Base-by-base conservation (phyloP, 2,797 vertebrate genomes). In the Centroberyx gerrardi region DNA sequence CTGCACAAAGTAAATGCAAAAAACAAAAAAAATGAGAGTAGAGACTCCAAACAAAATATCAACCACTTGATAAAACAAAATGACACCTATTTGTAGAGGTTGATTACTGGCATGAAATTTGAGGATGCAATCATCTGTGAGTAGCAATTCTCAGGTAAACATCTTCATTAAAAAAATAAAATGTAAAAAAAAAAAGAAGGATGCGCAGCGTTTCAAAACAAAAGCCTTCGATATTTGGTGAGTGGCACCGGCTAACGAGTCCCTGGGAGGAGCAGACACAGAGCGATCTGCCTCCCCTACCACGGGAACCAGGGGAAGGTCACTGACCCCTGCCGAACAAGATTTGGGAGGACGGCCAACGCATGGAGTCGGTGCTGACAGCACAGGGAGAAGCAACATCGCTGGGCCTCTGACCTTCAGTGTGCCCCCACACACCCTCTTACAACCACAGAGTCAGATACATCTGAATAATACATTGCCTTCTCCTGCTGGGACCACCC, bases 401-500 rank as follows among this genome's bases (percentile, higher is more conserved):
- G 68, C 78, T 58, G 66, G 81, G 75, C 84, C 83, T 88, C 87
- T 91, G 92, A 94, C 93, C 93, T 94, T 92, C 86, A 88, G 68
- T 62, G 77, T 48, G 68, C 82, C 81, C 83, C 68, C 67, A 61
- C 67, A 61, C 64, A 54, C 85, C 62, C 44, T 85, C 87, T 84
- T 88, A 91, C 86, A 91, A 83, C 78, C 80, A 62, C 68, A 85
- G 82, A 79, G 81, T 83, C 77, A 76, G 77, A 81, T 59, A 29
- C 75, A 83, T 91, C 85, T 94, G 90, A 94, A 95, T 95, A 94
- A 93, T 91, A 91, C 90, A 93, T 94, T 56, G 58, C 59, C 71
- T 46, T 79, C 66, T 83, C 82, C 88, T 84, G 72, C 88, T 87
- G 85, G 78, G 89, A 84, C 74, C 83, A 49, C 72, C 64, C 48